Evolutionary conservation across 2,113 vertebrate species (phyloP).

Genomic region (Albula goreensis): DNA sequence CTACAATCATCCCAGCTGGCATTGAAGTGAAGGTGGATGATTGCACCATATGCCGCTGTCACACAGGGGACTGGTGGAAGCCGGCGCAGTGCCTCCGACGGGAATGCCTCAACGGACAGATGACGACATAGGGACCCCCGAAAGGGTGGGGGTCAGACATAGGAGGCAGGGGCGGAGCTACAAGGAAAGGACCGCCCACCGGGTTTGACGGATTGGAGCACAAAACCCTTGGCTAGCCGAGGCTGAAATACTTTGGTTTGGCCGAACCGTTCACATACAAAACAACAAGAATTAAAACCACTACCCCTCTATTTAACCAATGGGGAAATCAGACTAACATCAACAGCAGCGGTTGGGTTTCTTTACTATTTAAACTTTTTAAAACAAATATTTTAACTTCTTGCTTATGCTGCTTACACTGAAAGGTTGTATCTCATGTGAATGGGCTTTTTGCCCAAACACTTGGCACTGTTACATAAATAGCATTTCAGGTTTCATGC

Average conservation of each 20-base stretch:
- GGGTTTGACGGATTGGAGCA: constrained; percentile 64
- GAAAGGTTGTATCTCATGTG: constrained; percentile 52
- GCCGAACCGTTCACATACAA: constrained; percentile 34
- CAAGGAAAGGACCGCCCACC: constrained; percentile 34
- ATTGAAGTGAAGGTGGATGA: constrained; percentile 99
- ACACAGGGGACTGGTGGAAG: constrained; percentile 99
- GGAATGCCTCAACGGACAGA: constrained; percentile 94
- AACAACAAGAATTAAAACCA: neutral
- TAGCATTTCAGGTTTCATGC: neutral
- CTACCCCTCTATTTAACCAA: neutral
- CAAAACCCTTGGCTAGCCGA: constrained; percentile 59
- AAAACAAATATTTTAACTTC: constrained; percentile 44
- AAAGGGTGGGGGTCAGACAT: no score
- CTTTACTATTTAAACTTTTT: constrained; percentile 47
- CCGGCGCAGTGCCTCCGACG: constrained; percentile 95
- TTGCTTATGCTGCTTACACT: constrained; percentile 63
- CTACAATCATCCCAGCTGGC: constrained; percentile 96
- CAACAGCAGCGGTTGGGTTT: constrained; percentile 23
- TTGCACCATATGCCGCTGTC: constrained; percentile 99
- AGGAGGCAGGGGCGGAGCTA: constrained; percentile 29
- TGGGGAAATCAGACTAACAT: neutral
- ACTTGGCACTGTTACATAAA: constrained; percentile 31
- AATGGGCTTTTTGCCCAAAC: constrained; percentile 45
- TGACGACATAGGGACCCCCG: constrained; percentile 78
- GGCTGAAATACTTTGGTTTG: constrained; percentile 41